These are phyloP conservation scores for Synodontis membranacea DNA, from an alignment of 2,113 vertebrate species.

Conservation along the genomic window DNA sequence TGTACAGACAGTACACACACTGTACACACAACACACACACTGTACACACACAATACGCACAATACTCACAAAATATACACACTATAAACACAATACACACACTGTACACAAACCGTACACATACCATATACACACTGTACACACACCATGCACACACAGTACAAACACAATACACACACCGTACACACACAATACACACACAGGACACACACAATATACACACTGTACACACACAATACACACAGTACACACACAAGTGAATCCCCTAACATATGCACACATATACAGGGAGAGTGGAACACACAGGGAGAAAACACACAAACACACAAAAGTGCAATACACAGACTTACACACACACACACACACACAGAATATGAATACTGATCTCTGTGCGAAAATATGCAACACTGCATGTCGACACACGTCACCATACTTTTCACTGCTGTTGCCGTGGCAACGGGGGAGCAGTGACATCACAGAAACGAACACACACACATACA, in stretches of 20 bases:
- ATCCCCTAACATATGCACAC: not conserved
- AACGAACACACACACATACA: conserved; percentile 18
- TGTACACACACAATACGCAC: no score
- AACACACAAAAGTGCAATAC: not conserved
- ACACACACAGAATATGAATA: conserved; percentile 56
- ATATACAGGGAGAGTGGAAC: not conserved
- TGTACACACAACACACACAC: not conserved
- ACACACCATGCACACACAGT: not conserved
- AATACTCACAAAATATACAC: not conserved
- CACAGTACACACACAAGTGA: not conserved
- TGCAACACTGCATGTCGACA: conserved; percentile 48
- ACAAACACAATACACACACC: no score
- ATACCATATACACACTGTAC: no score
- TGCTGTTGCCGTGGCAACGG: conserved; percentile 44
- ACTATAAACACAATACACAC: not conserved
- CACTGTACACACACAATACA: not conserved
- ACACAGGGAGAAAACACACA: not conserved
- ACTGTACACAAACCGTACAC: no score
- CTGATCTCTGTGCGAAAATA: conserved; percentile 58
- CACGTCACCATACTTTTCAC: conserved; percentile 31
- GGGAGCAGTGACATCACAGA: conserved; percentile 48
- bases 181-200: not conserved
- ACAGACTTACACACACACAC: not conserved
- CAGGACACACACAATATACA: not conserved
- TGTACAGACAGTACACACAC: no score